Base-by-base conservation (phyloP, 2,888 invertebrate genomes). In the Barypeithes pellucidus region DNA sequence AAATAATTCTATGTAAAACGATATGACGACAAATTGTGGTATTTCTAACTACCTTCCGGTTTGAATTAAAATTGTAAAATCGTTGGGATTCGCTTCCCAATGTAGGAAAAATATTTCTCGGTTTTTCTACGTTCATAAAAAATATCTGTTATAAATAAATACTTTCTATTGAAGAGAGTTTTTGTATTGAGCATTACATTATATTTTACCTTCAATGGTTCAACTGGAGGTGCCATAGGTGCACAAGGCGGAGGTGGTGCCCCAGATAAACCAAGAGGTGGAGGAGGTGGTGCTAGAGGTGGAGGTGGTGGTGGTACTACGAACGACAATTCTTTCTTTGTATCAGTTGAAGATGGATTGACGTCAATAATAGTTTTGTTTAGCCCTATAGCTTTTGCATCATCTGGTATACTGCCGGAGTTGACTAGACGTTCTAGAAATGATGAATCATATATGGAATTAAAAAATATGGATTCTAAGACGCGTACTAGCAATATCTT, bases 401-500 rank as follows among this genome's bases (percentile, higher is more conserved):
- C 97, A 84, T 97, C 97, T 7, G 97, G 96, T 82, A 97, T 91
- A 87, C 95, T 95, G 77, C 97, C 97, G 79, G 95, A 95, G 78
- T 93, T 95, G 77, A 96, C 94, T 80, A 96, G 89, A 33, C 94
- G 92, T 85, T 97, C 96, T 75, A 36, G n/a, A 66, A 71, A 43
- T n/a, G 0, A n/a, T n/a, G 3, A n/a, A 39, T n/a, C 33, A 8
- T 33, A 8, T 33, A 33, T 33, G 5, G 8, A 33, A 4, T 33
- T 33, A 5, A 33, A 33, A n/a, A n/a, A n/a, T n/a, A n/a, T n/a
- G n/a, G n/a, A n/a, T n/a, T n/a, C n/a, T n/a, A n/a, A n/a, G n/a
- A n/a, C n/a, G n/a, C n/a, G n/a, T n/a, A n/a, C n/a, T n/a, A n/a
- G n/a, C n/a, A n/a, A n/a, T n/a, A n/a, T n/a, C n/a, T n/a, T n/a